phyloP scores from a whole-genome alignment of 2,113 vertebrate species.

The Atherinomorus stipes region DNA sequence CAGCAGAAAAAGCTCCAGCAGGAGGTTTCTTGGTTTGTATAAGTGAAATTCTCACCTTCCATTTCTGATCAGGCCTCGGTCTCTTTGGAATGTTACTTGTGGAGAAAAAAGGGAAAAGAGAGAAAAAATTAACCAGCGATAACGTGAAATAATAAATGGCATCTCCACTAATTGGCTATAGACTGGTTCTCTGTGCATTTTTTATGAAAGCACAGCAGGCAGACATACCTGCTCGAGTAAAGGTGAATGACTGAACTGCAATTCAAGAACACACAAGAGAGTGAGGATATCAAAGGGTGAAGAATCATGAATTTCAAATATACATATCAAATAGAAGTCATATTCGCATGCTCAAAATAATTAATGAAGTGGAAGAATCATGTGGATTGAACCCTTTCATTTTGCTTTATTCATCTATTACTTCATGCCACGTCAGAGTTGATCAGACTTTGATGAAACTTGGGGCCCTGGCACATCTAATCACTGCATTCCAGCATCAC shows the following conservation, averaged over 20 bases:
- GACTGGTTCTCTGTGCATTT: slow-evolving; percentile 9
- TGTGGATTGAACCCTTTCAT: slow-evolving; percentile 10
- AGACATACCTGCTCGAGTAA: slow-evolving; percentile 86
- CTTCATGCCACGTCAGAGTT: background rate
- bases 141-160: slow-evolving; percentile 1
- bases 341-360: background rate
- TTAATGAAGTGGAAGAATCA: background rate
- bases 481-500: slow-evolving; percentile 13
- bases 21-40: slow-evolving; percentile 12
- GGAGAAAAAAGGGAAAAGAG: slow-evolving; percentile 12
- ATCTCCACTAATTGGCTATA: background rate
- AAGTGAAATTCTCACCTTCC: slow-evolving; percentile 87
- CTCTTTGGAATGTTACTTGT: slow-evolving; percentile 94
- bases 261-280: slow-evolving; percentile 78
- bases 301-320: background rate
- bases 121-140: slow-evolving; percentile 15
- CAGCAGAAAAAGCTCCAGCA: slow-evolving; percentile 16
- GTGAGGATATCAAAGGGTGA: background rate
- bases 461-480: background rate
- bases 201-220: slow-evolving; percentile 6
- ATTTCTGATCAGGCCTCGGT: slow-evolving; percentile 95
- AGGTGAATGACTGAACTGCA: slow-evolving; percentile 89
- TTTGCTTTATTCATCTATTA: slow-evolving; percentile 37
- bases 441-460: slow-evolving; percentile 30
- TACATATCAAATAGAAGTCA: background rate